These are phyloP conservation scores for Palythoa heliodiscus DNA, from an alignment of 92 coral and sea anemone genomes.

Conservation along the genomic window DNA sequence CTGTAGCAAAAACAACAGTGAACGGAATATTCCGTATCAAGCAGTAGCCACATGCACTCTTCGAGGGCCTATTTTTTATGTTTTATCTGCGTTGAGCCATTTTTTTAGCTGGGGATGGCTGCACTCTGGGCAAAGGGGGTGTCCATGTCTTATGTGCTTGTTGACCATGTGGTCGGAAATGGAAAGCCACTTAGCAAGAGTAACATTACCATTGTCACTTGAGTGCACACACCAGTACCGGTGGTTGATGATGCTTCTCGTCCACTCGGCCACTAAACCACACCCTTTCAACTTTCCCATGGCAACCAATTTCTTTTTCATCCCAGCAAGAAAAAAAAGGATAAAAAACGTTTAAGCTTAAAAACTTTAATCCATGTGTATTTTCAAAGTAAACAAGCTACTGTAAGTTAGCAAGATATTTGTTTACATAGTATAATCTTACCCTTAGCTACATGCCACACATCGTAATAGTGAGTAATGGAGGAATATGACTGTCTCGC, in stretches of 20 bases:
- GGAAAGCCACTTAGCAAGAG: constrained; percentile 56
- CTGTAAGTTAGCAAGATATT: neutral
- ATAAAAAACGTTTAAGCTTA: neutral
- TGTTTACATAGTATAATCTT: neutral
- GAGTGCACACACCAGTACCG: constrained; percentile 54
- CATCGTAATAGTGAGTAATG: constrained; percentile 45
- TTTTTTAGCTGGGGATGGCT: constrained; percentile 42
- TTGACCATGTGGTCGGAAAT: constrained; percentile 43
- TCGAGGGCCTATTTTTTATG: neutral
- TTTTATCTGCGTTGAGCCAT: constrained; percentile 45
- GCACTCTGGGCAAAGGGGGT: constrained; percentile 44
- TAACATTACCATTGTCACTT: constrained; percentile 47
- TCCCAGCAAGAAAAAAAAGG: constrained; percentile 11
- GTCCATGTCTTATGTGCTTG: constrained; percentile 46
- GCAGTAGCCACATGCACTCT: too few species aligned
- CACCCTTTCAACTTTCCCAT: constrained; percentile 45
- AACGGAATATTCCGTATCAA: too few species aligned
- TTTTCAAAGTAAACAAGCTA: constrained; percentile 5
- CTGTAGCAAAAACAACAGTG: too few species aligned
- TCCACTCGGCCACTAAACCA: constrained; percentile 43
- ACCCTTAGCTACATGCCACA: constrained; percentile 56
- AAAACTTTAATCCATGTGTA: neutral
- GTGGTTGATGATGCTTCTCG: constrained; percentile 54
- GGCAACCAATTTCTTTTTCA: constrained; percentile 42
- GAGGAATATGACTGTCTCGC: constrained; percentile 35